These are phyloP conservation scores for Neoascia interrupta DNA, from an alignment of 2,888 invertebrate genomes.

Conservation along the genomic window DNA sequence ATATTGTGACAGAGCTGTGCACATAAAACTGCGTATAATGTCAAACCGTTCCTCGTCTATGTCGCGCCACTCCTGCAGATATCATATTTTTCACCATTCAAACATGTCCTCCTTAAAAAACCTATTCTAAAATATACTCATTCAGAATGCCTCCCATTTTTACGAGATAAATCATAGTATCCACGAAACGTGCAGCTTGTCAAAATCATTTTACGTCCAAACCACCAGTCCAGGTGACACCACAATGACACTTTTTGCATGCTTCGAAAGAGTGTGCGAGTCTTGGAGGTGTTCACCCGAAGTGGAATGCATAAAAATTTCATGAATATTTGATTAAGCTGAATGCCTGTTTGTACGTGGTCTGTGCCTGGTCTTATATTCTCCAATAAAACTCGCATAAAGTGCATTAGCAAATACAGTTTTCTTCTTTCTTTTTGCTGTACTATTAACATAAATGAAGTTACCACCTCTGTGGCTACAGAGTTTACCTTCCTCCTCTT, in stretches of 20 bases:
- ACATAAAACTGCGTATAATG: constrained; percentile 11
- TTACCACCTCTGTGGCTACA: constrained; percentile 51
- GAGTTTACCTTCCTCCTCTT: constrained; percentile 2
- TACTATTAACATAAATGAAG: constrained; percentile 64
- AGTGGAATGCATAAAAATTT: constrained; percentile 61
- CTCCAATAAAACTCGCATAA: constrained; percentile 45
- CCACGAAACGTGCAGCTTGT: constrained; percentile 19
- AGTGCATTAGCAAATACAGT: constrained; percentile 30
- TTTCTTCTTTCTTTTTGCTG: constrained; percentile 10
- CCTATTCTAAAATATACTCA: constrained; percentile 18
- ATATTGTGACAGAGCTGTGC: constrained; percentile 20
- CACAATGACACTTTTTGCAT: constrained; percentile 3
- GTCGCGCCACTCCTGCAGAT: constrained; percentile 29
- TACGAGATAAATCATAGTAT: constrained; percentile 42
- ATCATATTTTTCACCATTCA: constrained; percentile 12
- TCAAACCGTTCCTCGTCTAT: neutral
- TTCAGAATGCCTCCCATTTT: constrained; percentile 47
- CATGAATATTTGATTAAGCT: constrained; percentile 65
- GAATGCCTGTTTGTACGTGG: constrained; percentile 9
- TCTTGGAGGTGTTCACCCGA: too few species aligned
- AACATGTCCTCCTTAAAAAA: constrained; percentile 36
- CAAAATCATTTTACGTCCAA: constrained; percentile 28
- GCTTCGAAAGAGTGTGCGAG: neutral
- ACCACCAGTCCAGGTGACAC: constrained; percentile 36
- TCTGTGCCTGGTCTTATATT: neutral